Percentiles rank a stretch among this genome's conserved stretches.
phyloP scores from a whole-genome alignment of 1,140 invertebrate species.

The Heterodera schachtii region DNA sequence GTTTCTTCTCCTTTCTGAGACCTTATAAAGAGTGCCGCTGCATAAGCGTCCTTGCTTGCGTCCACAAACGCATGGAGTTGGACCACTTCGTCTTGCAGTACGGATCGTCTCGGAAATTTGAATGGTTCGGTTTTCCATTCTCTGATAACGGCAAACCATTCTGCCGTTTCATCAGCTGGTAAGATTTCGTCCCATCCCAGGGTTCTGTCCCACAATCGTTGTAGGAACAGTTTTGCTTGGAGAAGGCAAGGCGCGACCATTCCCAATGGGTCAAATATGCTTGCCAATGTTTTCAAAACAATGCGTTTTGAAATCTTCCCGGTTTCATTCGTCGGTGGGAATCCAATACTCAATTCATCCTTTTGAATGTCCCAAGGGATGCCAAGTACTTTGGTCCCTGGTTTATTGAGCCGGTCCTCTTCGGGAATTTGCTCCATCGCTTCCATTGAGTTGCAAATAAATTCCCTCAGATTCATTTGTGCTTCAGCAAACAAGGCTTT shows the following conservation, averaged over 20 bases:
- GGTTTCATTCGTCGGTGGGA: background rate
- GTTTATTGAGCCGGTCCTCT: background rate
- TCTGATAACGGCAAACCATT: background rate
- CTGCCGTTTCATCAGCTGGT: background rate
- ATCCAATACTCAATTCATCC: slow-evolving; percentile 1
- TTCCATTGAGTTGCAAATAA: background rate
- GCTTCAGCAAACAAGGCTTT: background rate
- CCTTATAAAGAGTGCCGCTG: background rate
- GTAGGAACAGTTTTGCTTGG: background rate
- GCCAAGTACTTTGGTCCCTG: background rate
- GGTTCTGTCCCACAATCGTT: background rate
- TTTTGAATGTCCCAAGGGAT: slow-evolving; percentile 3
- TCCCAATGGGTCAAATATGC: slow-evolving; percentile 8
- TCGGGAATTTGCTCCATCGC: background rate
- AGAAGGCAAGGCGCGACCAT: background rate
- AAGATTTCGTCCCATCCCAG: background rate
- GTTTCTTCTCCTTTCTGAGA: background rate
- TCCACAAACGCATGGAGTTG: background rate
- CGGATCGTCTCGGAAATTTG: background rate
- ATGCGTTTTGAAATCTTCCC: background rate
- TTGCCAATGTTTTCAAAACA: background rate
- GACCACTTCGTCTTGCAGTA: too few relatives aligned
- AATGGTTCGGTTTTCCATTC: background rate
- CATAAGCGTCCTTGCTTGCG: background rate
- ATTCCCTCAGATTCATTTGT: slow-evolving; percentile 19